Evolutionary conservation across 2,888 invertebrate species (phyloP).

Genomic region (Odontocerum albicorne): DNA sequence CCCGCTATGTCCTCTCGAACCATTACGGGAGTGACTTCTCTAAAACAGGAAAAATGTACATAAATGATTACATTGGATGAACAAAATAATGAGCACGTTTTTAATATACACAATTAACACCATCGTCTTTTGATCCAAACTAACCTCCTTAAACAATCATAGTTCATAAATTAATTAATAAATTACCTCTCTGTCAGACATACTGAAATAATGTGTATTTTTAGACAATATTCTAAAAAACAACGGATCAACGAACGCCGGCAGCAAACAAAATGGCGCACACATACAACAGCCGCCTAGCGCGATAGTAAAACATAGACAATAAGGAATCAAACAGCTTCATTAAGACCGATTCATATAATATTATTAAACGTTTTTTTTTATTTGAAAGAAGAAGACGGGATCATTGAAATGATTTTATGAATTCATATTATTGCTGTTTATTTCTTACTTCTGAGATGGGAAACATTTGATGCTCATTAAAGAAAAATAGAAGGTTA

Average conservation of each 20-base stretch:
- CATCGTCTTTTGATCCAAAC: background rate
- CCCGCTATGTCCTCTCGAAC: constrained; percentile 50
- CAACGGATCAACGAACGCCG: background rate
- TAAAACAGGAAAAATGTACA: constrained; percentile 38
- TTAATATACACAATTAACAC: background rate
- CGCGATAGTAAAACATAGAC: too few species aligned
- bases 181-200: constrained; percentile 30
- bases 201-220: constrained; percentile 1
- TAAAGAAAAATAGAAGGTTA: too few species aligned
- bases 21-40: constrained; percentile 58
- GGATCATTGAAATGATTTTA: too few species aligned
- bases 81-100: background rate
- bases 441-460: too few species aligned
- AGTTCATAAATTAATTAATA: background rate
- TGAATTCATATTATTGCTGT: too few species aligned
- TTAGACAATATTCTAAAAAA: too few species aligned
- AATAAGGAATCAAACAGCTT: too few species aligned
- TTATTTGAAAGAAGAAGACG: too few species aligned
- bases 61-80: background rate
- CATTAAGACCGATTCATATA: too few species aligned
- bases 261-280: constrained; percentile 4
- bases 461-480: too few species aligned
- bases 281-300: too few species aligned
- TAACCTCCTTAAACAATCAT: background rate
- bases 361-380: too few species aligned